Percentiles rank a stretch among this genome's conserved stretches.
Evolutionary conservation across 64 coral and sea anemone species (phyloP).

Genomic region (Pachyseris speciosa): DNA sequence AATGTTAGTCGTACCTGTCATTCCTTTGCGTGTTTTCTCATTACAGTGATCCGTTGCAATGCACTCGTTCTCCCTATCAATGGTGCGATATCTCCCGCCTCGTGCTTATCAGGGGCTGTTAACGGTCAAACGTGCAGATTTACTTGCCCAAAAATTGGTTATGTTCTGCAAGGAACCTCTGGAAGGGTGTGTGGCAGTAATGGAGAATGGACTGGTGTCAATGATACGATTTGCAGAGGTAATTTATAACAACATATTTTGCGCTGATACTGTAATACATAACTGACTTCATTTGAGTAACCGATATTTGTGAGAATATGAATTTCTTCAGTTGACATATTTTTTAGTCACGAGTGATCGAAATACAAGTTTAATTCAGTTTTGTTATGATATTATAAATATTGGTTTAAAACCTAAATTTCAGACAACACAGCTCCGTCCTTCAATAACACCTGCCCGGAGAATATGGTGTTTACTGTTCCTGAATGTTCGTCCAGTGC

Average conservation of each 20-base stretch:
- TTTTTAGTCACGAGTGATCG: no score
- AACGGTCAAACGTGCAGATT: conserved; percentile 11
- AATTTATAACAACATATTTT: neutral
- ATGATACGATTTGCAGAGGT: conserved; percentile 47
- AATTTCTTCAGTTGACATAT: no score
- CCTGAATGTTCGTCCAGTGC: neutral
- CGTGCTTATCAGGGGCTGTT: neutral
- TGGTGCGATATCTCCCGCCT: neutral
- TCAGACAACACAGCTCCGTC: neutral
- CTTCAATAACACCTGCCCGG: conserved; percentile 9
- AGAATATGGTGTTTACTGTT: neutral
- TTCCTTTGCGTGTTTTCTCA: neutral
- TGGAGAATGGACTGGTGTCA: conserved; percentile 44
- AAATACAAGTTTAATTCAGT: no score
- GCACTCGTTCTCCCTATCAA: neutral
- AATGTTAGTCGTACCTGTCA: neutral
- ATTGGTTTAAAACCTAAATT: no score
- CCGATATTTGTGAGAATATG: neutral
- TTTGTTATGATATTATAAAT: no score
- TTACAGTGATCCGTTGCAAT: conserved; percentile 12
- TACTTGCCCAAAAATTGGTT: conserved; percentile 12
- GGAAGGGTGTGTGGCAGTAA: neutral
- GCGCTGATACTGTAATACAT: neutral
- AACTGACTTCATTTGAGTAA: neutral
- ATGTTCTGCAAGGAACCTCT: conserved; percentile 3